Percentiles rank a stretch among this genome's conserved stretches.
These are phyloP conservation scores for Agonopterix subpropinquella DNA, from an alignment of 2,888 invertebrate species.

Conservation along the genomic window DNA sequence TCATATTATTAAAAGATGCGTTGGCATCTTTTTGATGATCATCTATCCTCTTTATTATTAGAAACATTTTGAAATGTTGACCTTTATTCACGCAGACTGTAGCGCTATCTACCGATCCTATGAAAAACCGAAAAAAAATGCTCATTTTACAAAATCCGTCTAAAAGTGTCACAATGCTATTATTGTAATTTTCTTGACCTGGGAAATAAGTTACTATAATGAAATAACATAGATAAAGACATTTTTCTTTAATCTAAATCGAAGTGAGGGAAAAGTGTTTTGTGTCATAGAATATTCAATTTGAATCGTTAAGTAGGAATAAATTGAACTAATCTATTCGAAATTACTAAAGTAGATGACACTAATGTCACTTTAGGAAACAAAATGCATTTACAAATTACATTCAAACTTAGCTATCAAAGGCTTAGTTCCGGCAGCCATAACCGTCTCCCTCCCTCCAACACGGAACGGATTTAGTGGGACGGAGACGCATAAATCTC, in stretches of 20 bases:
- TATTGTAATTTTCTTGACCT: no score
- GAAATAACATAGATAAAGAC: no score
- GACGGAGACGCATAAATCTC: constrained; percentile 59
- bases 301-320: neutral
- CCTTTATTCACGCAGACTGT: no score
- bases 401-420: constrained; percentile 19
- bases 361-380: constrained; percentile 32
- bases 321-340: constrained; percentile 12
- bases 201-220: no score
- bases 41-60: no score
- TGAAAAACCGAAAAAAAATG: no score
- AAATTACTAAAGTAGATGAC: constrained; percentile 22
- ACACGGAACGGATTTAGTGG: constrained; percentile 37
- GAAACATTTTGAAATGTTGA: no score
- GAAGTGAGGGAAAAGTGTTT: neutral
- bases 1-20: no score
- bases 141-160: no score
- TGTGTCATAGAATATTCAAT: constrained; percentile 1
- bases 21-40: no score
- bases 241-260: constrained; percentile 5
- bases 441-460: constrained; percentile 34
- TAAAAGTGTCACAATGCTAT: no score
- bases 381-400: constrained; percentile 44
- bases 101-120: no score
- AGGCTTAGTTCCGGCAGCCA: constrained; percentile 29